A percentile compares a stretch with the other conserved stretches of the same genome.
phyloP scores from a whole-genome alignment of 2,888 invertebrate genomes.

The Bombylius major region DNA sequence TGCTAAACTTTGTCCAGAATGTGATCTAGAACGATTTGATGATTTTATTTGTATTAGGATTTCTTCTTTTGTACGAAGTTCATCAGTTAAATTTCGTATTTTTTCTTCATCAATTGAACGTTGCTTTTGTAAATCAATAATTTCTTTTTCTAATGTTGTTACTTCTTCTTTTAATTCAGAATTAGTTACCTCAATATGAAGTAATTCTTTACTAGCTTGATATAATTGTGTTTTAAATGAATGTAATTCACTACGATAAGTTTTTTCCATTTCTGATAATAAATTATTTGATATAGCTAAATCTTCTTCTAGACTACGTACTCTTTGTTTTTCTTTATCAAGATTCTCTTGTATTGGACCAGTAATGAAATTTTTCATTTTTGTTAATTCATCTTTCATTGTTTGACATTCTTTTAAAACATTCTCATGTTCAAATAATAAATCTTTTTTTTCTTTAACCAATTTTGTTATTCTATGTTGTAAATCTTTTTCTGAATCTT shows the following conservation, averaged over 20 bases:
- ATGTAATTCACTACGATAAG: constrained; percentile 40
- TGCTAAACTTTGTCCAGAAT: constrained; percentile 24
- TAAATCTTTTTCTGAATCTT: constrained; percentile 44
- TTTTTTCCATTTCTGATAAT: constrained; percentile 38
- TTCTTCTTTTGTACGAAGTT: constrained; percentile 37
- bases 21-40: constrained; percentile 18
- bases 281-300: constrained; percentile 38
- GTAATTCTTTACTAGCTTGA: constrained; percentile 43
- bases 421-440: constrained; percentile 38
- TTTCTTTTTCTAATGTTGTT: constrained; percentile 46
- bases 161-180: constrained; percentile 58
- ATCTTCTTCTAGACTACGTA: constrained; percentile 39
- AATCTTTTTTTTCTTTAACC: constrained; percentile 41
- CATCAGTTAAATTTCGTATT: constrained; percentile 45
- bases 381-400: constrained; percentile 41
- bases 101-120: constrained; percentile 44
- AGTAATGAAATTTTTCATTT: constrained; percentile 39
- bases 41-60: constrained; percentile 20
- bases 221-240: constrained; percentile 41
- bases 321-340: constrained; percentile 31
- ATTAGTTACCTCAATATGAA: constrained; percentile 54
- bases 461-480: constrained; percentile 43
- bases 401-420: constrained; percentile 39
- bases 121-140: constrained; percentile 43
- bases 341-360: constrained; percentile 27